Conservation (phyloP, 2,113 vertebrate genomes). For the Thunnus maccoyii region DNA sequence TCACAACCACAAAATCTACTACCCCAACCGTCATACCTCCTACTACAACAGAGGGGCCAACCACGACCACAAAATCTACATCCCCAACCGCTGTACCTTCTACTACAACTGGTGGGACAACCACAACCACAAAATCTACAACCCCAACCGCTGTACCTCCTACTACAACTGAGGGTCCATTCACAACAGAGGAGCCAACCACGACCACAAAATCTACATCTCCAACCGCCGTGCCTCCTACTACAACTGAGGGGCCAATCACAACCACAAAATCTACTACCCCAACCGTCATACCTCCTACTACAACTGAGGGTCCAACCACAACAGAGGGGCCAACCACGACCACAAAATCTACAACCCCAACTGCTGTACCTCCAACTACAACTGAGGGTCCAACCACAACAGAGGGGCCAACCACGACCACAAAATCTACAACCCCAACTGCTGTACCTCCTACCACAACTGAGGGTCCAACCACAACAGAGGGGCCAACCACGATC, state of each 20-base stretch:
- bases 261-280: neutral
- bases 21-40: neutral
- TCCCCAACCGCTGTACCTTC: neutral
- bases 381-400: no score
- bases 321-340: neutral
- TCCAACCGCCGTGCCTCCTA: neutral
- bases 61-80: neutral
- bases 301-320: neutral
- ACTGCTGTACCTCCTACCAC: neutral
- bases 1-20: neutral
- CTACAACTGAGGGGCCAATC: neutral
- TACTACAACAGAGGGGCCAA: neutral
- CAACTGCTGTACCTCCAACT: neutral
- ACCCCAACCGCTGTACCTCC: neutral
- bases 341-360: neutral
- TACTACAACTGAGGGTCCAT: neutral
- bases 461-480: neutral
- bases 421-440: neutral
- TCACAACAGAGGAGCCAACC: neutral
- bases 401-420: neutral
- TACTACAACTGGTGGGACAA: neutral
- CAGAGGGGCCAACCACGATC: neutral
- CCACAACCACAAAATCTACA: neutral
- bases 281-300: neutral
- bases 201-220: neutral